Percentiles rank a stretch among this genome's conserved stretches.
Evolutionary conservation across 2,113 vertebrate species (phyloP).

Genomic region (Zosterops borbonicus): DNA sequence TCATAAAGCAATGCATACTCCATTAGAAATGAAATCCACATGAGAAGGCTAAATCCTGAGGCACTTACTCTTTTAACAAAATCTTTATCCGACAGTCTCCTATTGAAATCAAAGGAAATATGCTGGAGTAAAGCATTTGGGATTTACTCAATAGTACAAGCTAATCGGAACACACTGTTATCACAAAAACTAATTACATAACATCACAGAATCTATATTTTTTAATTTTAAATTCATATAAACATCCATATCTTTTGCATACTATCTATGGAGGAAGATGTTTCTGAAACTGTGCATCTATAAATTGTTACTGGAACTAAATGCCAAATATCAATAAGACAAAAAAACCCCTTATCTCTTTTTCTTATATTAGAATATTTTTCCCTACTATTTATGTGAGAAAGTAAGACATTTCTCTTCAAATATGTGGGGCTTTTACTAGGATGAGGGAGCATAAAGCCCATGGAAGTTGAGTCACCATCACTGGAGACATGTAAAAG

Average conservation of each 20-base stretch:
- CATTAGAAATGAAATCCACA: conserved; percentile 34
- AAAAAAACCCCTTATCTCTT: background rate
- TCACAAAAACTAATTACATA: background rate
- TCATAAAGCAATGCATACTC: background rate
- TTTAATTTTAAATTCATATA: background rate
- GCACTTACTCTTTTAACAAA: conserved; percentile 21
- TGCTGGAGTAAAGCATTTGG: background rate
- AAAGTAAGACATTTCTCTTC: background rate
- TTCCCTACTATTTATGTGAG: background rate
- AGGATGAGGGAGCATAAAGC: background rate
- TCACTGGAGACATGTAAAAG: background rate
- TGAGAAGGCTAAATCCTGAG: conserved; percentile 17
- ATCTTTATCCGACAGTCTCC: background rate
- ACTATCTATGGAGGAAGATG: background rate
- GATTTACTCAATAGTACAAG: background rate
- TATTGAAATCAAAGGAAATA: background rate
- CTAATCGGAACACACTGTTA: background rate
- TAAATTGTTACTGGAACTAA: background rate
- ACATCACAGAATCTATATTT: background rate
- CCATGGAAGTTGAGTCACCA: background rate
- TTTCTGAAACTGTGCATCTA: background rate
- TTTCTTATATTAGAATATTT: background rate
- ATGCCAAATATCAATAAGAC: background rate
- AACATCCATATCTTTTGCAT: background rate
- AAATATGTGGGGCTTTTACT: background rate